These are phyloP conservation scores for Dastarcus helophoroides DNA, from an alignment of 2,888 invertebrate genomes.

Conservation along the genomic window DNA sequence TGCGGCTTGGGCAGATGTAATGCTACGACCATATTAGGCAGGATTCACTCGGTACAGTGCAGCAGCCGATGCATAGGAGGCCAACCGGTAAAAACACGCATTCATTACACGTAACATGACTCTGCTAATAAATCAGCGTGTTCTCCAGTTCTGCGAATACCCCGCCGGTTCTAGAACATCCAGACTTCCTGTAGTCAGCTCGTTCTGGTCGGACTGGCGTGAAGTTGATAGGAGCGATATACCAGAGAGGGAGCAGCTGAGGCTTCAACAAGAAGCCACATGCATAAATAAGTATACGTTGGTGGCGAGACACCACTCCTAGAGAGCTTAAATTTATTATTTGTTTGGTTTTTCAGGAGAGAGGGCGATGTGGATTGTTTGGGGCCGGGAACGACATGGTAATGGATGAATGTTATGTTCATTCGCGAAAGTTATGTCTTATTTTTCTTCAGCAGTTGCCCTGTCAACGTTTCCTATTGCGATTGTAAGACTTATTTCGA, in stretches of 20 bases:
- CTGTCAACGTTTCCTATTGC: constrained; percentile 11
- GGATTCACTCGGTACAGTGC: constrained; percentile 32
- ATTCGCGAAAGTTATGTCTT: not conserved
- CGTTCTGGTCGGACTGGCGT: constrained; percentile 34
- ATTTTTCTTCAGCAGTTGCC: constrained; percentile 13
- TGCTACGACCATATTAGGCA: constrained; percentile 25
- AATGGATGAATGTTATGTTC: constrained; percentile 11
- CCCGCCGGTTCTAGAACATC: constrained; percentile 25
- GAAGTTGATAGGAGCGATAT: constrained; percentile 23
- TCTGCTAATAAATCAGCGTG: constrained; percentile 7
- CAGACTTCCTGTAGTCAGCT: constrained; percentile 23
- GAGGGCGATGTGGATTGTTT: constrained; percentile 32
- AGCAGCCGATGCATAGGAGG: constrained; percentile 29
- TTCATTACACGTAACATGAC: not conserved
- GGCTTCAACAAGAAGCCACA: constrained; percentile 24
- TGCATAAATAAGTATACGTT: constrained; percentile 35
- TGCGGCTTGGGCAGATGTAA: constrained; percentile 32
- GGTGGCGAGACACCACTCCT: constrained; percentile 15
- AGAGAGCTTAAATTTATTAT: constrained; percentile 9
- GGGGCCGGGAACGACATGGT: constrained; percentile 37
- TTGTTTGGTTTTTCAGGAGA: constrained; percentile 23
- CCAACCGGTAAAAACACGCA: constrained; percentile 26
- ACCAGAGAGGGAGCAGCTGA: constrained; percentile 17
- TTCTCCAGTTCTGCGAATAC: constrained; percentile 33
- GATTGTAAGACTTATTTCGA: constrained; percentile 16